Evolutionary conservation across 2,888 invertebrate genomes (phyloP), one percentile per base, ranked within the genome.

Genomic region (Phortica okadai): DNA sequence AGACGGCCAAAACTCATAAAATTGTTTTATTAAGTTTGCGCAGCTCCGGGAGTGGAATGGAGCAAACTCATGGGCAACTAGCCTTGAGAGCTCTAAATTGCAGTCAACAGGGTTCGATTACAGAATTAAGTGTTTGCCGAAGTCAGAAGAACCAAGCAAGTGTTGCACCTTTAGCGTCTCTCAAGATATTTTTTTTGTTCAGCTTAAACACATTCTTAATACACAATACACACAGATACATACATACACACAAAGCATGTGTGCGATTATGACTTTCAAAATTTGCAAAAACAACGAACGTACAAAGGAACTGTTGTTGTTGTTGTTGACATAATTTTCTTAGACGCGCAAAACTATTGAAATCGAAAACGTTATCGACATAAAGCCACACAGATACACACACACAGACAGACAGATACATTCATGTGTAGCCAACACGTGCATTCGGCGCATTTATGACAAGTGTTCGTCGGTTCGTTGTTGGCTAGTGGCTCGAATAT

Each of bases 1-100:
- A 88, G 89, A 87, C 83, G 86, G 83, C 88, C 84, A 84, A 67
- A 89, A 84, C 85, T 88, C 88, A 87, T 89, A 90, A 90, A 89
- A 89, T 88, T 83, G 79, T 90, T 89, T 89, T 90, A 89, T 88
- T 88, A 87, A 82, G 82, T 70, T 16, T 33, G 33, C 33, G 33
- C 33, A 33, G 33, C 1, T 33, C 33, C 33, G 33, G 33, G 33
- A 33, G 33, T 33, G 33, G 33, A 2, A 33, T 33, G 33, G 33
- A 33, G 33, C 4, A 33, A 33, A 33, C 33, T 33, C 33, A 33
- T 4, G 33, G 33, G 33, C 33, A 33, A 33, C 33, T 21, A 21
- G 21, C 21, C 21, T 21, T 21, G 21, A 21, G 21, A 21, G 21
- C 33, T 33, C 33, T 33, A 33, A 33, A 33, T 33, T 2, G 33